Conservation (phyloP, 2,888 invertebrate species). For the Apocheima hispidaria region DNA sequence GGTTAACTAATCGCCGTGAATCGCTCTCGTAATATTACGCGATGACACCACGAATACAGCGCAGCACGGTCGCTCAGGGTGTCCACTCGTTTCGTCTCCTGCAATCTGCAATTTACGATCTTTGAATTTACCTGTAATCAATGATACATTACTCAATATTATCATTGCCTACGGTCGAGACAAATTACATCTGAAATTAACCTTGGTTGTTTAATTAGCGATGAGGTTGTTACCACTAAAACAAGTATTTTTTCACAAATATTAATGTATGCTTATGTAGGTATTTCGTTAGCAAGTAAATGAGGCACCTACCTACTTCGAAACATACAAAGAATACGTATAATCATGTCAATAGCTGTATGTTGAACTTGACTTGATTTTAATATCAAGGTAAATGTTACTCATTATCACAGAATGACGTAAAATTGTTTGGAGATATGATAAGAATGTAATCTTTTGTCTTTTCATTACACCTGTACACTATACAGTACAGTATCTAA, state of each 20-base stretch:
- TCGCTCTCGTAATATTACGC: conserved; percentile 55
- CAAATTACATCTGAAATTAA: conserved; percentile 43
- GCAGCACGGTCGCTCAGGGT: not conserved
- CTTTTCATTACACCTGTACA: conserved; percentile 18
- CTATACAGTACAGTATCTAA: not conserved
- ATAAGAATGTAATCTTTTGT: conserved; percentile 43
- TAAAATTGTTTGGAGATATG: conserved; percentile 26
- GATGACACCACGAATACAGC: conserved; percentile 22
- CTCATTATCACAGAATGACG: conserved; percentile 58
- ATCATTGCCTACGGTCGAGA: too few species aligned
- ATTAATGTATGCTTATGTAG: not conserved
- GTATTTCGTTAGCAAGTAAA: not conserved
- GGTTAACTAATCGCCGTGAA: conserved; percentile 59
- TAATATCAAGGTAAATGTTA: conserved; percentile 53
- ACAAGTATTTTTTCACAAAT: not conserved
- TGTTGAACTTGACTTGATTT: conserved; percentile 64
- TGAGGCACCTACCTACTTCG: not conserved
- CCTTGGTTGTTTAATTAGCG: conserved; percentile 53
- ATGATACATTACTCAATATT: too few species aligned
- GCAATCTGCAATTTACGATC: conserved; percentile 5
- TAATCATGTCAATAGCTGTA: conserved; percentile 13
- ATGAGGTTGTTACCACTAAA: conserved; percentile 44
- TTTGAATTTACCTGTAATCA: conserved; percentile 4
- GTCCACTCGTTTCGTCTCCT: conserved; percentile 4
- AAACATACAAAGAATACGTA: not conserved